Base-by-base conservation (phyloP, 1,140 invertebrate species). In the Drosophila parabipectinata region DNA sequence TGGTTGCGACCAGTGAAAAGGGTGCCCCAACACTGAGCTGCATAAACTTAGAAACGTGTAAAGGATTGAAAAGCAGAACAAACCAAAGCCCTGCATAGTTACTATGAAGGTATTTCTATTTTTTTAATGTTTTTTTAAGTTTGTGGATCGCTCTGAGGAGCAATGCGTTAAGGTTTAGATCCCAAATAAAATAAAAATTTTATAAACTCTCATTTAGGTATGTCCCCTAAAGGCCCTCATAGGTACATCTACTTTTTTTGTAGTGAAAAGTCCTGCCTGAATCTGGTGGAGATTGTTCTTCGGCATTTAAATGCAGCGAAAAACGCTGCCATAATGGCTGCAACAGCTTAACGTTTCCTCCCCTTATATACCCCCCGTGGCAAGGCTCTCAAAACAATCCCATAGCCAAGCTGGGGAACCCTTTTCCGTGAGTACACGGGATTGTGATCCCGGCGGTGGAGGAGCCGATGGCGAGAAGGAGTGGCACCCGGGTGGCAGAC, bases 331-430 rank as follows among this genome's bases (percentile, higher is more conserved):
- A 52, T 77, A 57, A 73, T 57, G 63, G 63, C 60, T 39, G 66
- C 51, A 69, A 59, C 63, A 72, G 75, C 59, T 75, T 61, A 72
- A 55, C 69, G 67, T 39, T 63, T 3, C 44, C 44, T 21, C 15
- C 44, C 18, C 24, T 47, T 21, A 8, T 18, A 15, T 74, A 44
- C 51, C 67, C 60, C 67, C 39, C 55, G 63, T 56, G 66, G 68
- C 68, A 67, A 74, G 68, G 66, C 74, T 63, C 74, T 64, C 51
- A 26, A 71, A 79, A 73, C 62, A 64, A 73, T 74, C 63, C 74
- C 73, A 34, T 48, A 30, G 51, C 39, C 48, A 48, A 48, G 32
- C 47, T 50, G 37, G 18, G 37, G 37, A 81, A 78, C 81, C 82
- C 74, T 37, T 85, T 81, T 72, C 26, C 14, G 50, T 10, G 7